phyloP scores from a whole-genome alignment of 2,888 invertebrate genomes.

The Andrena minutula region DNA sequence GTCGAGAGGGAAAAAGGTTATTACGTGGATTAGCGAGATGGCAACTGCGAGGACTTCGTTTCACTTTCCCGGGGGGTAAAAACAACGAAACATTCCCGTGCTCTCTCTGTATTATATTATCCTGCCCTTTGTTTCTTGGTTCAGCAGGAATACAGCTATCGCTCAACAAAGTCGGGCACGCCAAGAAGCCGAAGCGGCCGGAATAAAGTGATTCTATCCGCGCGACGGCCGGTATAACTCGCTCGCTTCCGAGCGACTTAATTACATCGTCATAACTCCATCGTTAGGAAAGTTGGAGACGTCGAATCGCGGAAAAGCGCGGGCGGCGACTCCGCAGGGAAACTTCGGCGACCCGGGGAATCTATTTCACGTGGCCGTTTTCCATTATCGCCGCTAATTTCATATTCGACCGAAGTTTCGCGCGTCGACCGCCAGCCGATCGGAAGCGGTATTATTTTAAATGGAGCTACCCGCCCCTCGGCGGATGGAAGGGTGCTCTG shows the following conservation, averaged over 20 bases:
- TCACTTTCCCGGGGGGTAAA: conserved; percentile 24
- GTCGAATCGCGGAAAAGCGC: conserved; percentile 15
- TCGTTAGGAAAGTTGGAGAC: neutral
- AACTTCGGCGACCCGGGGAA: conserved; percentile 3
- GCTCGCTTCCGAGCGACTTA: conserved; percentile 1
- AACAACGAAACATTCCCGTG: conserved; percentile 13
- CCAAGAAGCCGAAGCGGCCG: neutral
- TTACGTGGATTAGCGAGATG: conserved; percentile 39
- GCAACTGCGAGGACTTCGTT: conserved; percentile 34
- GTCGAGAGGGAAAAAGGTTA: conserved; percentile 25
- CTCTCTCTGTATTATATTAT: conserved; percentile 11
- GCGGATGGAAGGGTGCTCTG: conserved; percentile 55
- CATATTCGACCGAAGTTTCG: conserved; percentile 30
- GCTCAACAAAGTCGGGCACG: neutral
- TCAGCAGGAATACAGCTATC: neutral
- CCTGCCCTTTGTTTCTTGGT: neutral
- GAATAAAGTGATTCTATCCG: neutral
- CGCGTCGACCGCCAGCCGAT: conserved; percentile 22
- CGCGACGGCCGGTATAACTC: neutral
- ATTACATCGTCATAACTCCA: conserved; percentile 11
- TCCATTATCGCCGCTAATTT: conserved; percentile 47
- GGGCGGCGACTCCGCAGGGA: neutral
- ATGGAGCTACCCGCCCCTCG: conserved; percentile 40
- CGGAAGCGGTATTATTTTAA: conserved; percentile 48
- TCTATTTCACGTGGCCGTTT: conserved; percentile 7